Evolutionary conservation across 2,888 invertebrate species (phyloP), one percentile per base, ranked within the genome.

Genomic region (Cataglyphis cursor): DNA sequence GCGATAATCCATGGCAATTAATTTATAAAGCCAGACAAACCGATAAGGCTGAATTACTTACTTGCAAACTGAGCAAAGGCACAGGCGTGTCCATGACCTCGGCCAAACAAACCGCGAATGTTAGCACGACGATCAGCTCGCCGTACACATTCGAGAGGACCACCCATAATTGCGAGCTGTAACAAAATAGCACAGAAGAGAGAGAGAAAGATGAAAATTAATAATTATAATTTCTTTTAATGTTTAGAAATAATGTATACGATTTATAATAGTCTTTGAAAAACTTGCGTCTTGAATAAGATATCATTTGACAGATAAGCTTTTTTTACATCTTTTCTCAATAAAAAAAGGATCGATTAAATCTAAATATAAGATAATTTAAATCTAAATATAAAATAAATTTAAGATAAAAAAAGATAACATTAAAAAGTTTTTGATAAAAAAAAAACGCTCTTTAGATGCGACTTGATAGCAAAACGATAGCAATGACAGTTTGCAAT

Each of bases 31-130:
- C 12, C 28, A 8, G 12, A 68, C 28, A n/a, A 24, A 28, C 12
- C 18, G 18, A 28, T 8, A 9, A 51, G 51, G 41, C 41, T 66
- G n/a, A 35, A 66, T 54, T 65, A 76, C 72, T 83, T 93, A 96
- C 96, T 95, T 96, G 96, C 57, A 96, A 94, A 62, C 95, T 95
- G 85, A 96, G 94, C 15, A 96, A 94, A 57, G 95, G 95, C 61
- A 96, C 95, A 18, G 95, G 94, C 84, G 96, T 96, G 91, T 96
- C 96, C 95, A 96, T 95, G 65, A 96, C 95, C 91, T 96, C 96
- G 62, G 95, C 95, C 66, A 96, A 92, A 87, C 96, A 95, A 80
- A 96, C 94, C 35, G 96, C 95, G 87, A 96, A 91, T 94, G 95
- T 95, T 44, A 96, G 87, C 31, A 96, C 94, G 68, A 96, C 93